Base-by-base conservation (phyloP, 2,113 vertebrate species). In the Heterotilapia buettikoferi region DNA sequence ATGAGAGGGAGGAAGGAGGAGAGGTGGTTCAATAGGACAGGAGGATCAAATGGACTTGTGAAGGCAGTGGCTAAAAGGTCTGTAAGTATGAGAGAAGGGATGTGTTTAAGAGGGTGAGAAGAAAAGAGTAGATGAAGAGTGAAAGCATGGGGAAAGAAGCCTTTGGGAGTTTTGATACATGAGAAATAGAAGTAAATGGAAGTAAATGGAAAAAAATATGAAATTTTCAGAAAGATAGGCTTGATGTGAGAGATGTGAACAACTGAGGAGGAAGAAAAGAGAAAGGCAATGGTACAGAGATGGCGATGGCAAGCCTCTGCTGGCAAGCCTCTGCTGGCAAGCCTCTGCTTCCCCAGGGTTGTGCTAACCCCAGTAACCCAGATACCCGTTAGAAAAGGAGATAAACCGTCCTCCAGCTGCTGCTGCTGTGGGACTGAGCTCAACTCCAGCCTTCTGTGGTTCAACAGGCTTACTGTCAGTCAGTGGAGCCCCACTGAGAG, bases 1-100 rank as follows among this genome's bases (percentile, higher is more conserved):
- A 89, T 93, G 92, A 96, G 94, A 90, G 24, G 94, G 80, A 88
- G 87, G 88, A 92, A 93, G 93, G 89, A 93, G 92, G 86, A 73
- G 85, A 76, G 36, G 59, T 88, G 88, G 93, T 94, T 94, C 91
- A 92, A 91, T 94, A 92, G 90, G 85, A 93, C 84, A n/a, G 66
- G 9, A 78, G 89, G 90, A 94, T 93, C 91, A 93, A 90, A 90
- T 94, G 76, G 88, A 92, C 90, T 93, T 26, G 47, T 78, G 71
- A 88, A 84, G 57, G 83, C 71, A 53, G 80, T 78, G 79, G 85
- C 88, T 86, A 82, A 90, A 90, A 90, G 83, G 84, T 78, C 79
- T 85, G 33, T 68, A 54, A 71, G 80, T 33, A 31, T 76, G 45
- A 29, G 53, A 84, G 81, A 83, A 43, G 26, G 66, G 54, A 59